Evolutionary conservation across 2,113 vertebrate species (phyloP).

Genomic region (Marcusenius ussheri): DNA sequence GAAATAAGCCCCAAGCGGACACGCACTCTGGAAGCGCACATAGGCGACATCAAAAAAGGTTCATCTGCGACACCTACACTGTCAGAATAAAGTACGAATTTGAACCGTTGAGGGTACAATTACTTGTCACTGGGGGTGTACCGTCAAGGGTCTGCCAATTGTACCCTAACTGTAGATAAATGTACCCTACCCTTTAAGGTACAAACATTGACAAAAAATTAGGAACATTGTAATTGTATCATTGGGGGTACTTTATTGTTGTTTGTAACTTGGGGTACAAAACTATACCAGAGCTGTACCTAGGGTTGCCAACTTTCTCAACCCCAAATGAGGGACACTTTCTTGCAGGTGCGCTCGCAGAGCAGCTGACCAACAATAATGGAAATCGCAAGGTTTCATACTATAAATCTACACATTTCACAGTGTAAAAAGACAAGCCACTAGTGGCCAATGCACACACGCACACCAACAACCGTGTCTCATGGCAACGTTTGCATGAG

Average conservation of each 20-base stretch:
- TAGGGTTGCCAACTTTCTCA: too few species aligned
- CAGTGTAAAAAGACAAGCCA: too few species aligned
- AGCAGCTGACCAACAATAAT: too few species aligned
- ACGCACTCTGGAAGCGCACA: background rate
- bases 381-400: too few species aligned
- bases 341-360: too few species aligned
- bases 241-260: background rate
- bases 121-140: background rate
- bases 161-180: background rate
- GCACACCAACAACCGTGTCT: too few species aligned
- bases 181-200: background rate
- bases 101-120: background rate
- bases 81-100: background rate
- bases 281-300: background rate
- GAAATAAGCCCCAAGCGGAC: background rate
- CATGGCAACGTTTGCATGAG: too few species aligned
- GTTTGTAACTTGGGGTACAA: background rate
- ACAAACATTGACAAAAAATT: background rate
- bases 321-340: too few species aligned
- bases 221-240: background rate
- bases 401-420: too few species aligned
- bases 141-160: background rate
- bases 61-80: background rate
- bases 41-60: background rate
- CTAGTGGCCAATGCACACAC: too few species aligned